phyloP scores from a whole-genome alignment of 2,113 vertebrate genomes.

The Sclerurus mexicanus region DNA sequence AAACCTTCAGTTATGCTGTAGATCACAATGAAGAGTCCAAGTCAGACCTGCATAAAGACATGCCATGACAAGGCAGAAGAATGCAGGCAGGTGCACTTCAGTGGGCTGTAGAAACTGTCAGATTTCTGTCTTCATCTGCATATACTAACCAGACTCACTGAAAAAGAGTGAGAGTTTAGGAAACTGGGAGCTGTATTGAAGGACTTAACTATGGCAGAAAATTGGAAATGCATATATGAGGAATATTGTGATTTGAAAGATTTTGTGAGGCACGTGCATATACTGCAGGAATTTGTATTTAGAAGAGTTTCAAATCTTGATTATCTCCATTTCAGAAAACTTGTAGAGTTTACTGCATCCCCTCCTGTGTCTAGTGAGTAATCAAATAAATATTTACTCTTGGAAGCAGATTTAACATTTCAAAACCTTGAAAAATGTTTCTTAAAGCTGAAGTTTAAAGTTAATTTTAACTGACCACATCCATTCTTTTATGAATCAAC shows the following conservation, averaged over 20 bases:
- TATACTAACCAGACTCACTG: background rate
- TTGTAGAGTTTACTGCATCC: background rate
- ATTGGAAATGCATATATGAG: background rate
- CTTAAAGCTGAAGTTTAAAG: background rate
- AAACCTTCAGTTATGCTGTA: background rate
- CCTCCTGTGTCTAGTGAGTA: background rate
- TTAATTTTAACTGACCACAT: constrained; percentile 18
- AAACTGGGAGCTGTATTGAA: background rate
- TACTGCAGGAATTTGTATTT: background rate
- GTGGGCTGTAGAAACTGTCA: background rate
- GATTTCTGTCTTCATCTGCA: background rate
- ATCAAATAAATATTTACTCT: background rate
- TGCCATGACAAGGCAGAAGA: background rate
- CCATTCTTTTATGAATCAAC: constrained; percentile 3
- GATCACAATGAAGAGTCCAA: background rate
- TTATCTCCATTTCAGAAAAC: background rate
- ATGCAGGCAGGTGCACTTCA: background rate
- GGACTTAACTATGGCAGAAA: background rate
- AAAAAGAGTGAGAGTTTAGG: background rate
- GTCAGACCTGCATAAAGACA: background rate
- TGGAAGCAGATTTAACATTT: background rate
- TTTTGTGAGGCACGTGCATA: background rate
- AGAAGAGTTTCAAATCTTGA: background rate
- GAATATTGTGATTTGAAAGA: background rate
- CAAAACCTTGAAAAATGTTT: background rate